A percentile compares a stretch with the other conserved stretches of the same genome.
Evolutionary conservation across 2,113 vertebrate genomes (phyloP).

Genomic region (Ibidorhyncha struthersii): DNA sequence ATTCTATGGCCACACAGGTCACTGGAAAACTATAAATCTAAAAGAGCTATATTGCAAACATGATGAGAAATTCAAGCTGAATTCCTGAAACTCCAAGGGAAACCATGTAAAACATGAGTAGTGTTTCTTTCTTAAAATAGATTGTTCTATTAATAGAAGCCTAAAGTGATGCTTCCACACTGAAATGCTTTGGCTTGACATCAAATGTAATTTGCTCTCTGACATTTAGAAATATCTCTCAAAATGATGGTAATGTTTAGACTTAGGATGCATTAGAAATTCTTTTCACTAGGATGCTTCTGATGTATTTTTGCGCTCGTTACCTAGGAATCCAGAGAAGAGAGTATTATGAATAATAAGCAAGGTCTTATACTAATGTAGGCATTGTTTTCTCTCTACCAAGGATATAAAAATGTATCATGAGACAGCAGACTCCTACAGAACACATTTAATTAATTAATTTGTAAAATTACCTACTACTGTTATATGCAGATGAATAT

Average conservation of each 20-base stretch:
- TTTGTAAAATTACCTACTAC: slow-evolving; percentile 11
- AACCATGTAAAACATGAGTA: neutral
- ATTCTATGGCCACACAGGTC: neutral
- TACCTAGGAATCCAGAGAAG: neutral
- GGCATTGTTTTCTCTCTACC: slow-evolving; percentile 17
- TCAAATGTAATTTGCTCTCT: slow-evolving; percentile 33
- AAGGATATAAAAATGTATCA: neutral
- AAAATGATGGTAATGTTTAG: neutral
- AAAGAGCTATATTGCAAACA: neutral
- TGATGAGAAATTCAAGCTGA: neutral
- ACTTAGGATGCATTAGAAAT: neutral
- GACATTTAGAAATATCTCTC: neutral
- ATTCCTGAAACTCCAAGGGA: slow-evolving; percentile 1
- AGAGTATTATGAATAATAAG: neutral
- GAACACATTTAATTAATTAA: slow-evolving; percentile 32
- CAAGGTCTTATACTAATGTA: neutral
- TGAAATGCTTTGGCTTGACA: slow-evolving; percentile 5
- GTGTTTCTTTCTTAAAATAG: neutral
- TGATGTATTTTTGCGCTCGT: neutral
- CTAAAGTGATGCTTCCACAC: neutral
- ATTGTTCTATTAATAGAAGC: neutral
- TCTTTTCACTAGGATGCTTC: neutral
- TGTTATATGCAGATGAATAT: neutral
- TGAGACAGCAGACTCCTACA: neutral
- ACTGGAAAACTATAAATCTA: neutral